A percentile compares a stretch with the other conserved stretches of the same genome.
Conservation (phyloP, 2,888 invertebrate species). For the Stenotaenia linearis region DNA sequence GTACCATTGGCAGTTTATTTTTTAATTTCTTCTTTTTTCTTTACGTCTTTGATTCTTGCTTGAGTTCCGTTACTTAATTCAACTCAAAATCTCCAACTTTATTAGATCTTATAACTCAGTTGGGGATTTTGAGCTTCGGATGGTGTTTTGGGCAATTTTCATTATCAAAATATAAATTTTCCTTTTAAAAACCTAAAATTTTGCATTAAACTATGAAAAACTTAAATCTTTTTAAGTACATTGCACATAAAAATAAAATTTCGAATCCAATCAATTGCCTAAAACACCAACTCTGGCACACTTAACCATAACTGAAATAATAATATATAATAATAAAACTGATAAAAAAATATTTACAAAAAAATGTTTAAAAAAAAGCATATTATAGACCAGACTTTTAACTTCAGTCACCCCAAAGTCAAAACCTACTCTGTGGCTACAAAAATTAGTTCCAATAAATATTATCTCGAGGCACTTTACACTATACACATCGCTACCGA, state of each 20-base stretch:
- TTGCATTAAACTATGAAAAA: background rate
- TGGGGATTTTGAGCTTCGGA: background rate
- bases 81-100: background rate
- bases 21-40: background rate
- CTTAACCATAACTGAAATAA: background rate
- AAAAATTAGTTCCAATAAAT: slow-evolving; percentile 14
- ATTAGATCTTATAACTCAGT: background rate
- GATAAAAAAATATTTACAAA: background rate
- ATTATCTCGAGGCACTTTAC: slow-evolving; percentile 11
- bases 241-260: slow-evolving; percentile 13
- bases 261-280: background rate
- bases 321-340: background rate
- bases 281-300: slow-evolving; percentile 13
- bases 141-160: background rate
- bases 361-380: slow-evolving; percentile 1
- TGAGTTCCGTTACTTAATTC: background rate
- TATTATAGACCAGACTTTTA: background rate
- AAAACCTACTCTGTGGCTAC: slow-evolving; percentile 1
- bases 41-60: slow-evolving; percentile 22
- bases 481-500: background rate
- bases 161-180: background rate
- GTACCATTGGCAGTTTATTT: slow-evolving; percentile 29
- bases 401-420: background rate
- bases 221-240: slow-evolving; percentile 26
- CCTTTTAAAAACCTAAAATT: background rate